Percentiles rank a stretch among this genome's conserved stretches.
phyloP scores from a whole-genome alignment of 2,113 vertebrate genomes.

The Halichoerus grypus region DNA sequence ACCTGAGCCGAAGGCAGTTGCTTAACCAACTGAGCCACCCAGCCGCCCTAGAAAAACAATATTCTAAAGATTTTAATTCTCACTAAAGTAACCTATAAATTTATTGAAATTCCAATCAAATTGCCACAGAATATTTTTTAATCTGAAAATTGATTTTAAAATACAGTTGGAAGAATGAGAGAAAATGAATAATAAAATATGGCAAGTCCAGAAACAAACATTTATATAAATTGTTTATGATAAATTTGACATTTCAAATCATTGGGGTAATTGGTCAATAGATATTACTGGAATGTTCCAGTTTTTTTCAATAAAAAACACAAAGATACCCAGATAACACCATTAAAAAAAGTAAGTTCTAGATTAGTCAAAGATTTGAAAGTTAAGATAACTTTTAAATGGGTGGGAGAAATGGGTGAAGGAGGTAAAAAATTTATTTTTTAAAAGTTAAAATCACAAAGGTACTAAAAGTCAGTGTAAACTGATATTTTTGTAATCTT shows the following conservation, averaged over 20 bases:
- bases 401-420: background rate
- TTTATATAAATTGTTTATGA: slow-evolving; percentile 22
- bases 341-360: background rate
- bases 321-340: background rate
- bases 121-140: background rate
- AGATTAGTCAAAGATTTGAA: slow-evolving; percentile 49
- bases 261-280: background rate
- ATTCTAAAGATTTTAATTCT: slow-evolving; percentile 53
- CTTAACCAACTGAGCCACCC: no score
- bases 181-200: slow-evolving; percentile 18
- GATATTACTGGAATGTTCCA: background rate
- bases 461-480: background rate
- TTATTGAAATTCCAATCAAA: slow-evolving; percentile 10
- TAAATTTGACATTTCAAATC: slow-evolving; percentile 18
- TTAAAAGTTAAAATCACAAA: slow-evolving; percentile 12
- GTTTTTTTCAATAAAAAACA: slow-evolving; percentile 31
- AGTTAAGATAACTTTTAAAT: slow-evolving; percentile 35
- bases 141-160: slow-evolving; percentile 42
- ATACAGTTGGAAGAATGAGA: background rate
- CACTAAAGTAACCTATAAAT: background rate
- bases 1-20: no score
- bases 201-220: slow-evolving; percentile 14
- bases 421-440: background rate
- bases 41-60: background rate
- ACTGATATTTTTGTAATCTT: slow-evolving; percentile 19